A percentile compares a stretch with the other conserved stretches of the same genome.
phyloP scores from a whole-genome alignment of 2,113 vertebrate genomes.

The Pterophyllum scalare region DNA sequence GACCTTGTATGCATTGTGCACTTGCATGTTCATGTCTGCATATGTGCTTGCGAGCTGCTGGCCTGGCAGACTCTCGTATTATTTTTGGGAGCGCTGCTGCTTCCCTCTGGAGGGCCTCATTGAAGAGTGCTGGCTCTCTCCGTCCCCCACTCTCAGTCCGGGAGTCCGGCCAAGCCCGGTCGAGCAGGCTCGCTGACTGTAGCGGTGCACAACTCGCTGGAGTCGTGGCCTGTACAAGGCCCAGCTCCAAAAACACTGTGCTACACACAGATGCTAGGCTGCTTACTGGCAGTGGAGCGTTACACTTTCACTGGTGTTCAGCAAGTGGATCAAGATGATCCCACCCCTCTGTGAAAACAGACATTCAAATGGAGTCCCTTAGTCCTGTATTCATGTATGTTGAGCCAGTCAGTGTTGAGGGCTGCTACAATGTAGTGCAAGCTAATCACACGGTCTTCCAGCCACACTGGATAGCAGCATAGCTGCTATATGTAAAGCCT shows the following conservation, averaged over 20 bases:
- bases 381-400: conserved; percentile 9
- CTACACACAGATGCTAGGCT: conserved; percentile 62
- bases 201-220: conserved; percentile 41
- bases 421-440: conserved; percentile 23
- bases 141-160: conserved; percentile 74
- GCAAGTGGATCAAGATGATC: conserved; percentile 58
- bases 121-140: conserved; percentile 76
- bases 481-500: conserved; percentile 35
- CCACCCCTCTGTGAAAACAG: conserved; percentile 32
- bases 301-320: conserved; percentile 59
- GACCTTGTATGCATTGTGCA: conserved; percentile 9
- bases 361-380: conserved; percentile 25
- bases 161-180: conserved; percentile 74
- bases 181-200: conserved; percentile 51
- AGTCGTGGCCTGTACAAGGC: conserved; percentile 51
- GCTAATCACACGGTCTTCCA: background rate
- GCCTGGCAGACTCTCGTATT: conserved; percentile 73
- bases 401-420: background rate
- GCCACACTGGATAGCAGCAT: conserved; percentile 16
- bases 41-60: conserved; percentile 49
- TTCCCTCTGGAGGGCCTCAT: conserved; percentile 81
- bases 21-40: conserved; percentile 22
- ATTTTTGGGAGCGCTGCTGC: conserved; percentile 79
- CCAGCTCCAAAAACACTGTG: conserved; percentile 45
- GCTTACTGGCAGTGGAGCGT: conserved; percentile 51